Base-by-base conservation (phyloP, 2,113 vertebrate genomes). In the Oxygymnocypris stewartii region DNA sequence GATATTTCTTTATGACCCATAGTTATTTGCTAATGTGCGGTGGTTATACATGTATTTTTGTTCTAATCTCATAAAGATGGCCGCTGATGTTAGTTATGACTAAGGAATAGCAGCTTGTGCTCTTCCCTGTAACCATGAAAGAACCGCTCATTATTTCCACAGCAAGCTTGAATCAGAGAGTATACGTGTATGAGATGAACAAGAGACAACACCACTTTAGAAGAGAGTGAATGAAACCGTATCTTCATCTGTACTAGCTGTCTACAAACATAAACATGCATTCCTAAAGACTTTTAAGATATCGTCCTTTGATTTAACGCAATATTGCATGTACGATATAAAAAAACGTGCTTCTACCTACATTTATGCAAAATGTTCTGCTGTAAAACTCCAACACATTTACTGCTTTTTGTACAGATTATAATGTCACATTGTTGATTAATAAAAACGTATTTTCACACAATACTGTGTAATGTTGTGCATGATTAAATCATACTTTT, bases 111-210 rank as follows among this genome's bases (percentile, higher is more conserved):
- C 57, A 42, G 16, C 63, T 82, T 69, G n/a, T 7, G 63, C 23
- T 69, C 25, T 31, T 67, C 25, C 57, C 61, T 0, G 61, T 82
- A 63, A 82, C 61, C 61, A 49, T 82, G 59, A 25, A 25, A 82
- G 63, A 49, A 25, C 4, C 42, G 16, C 37, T 82, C 63, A 23
- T 82, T 42, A 71, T 82, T 71, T 37, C 63, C 80, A 69, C 63
- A 69, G 80, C 63, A 82, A 82, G 28, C 80, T 71, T 82, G 80
- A 82, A 69, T 82, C 63, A 69, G 14, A 82, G 16, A 67, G 37
- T 25, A 1, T 9, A 54, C 25, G 49, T 54, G 47, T 11, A 11
- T 31, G 25, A 51, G 61, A 80, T 42, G 28, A 44, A 82, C 63
- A 47, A 65, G 59, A 42, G 20, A 44, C 44, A 4, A 35, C 49